These are phyloP conservation scores for Rallus limicola DNA, from an alignment of 2,113 vertebrate species.

Conservation along the genomic window DNA sequence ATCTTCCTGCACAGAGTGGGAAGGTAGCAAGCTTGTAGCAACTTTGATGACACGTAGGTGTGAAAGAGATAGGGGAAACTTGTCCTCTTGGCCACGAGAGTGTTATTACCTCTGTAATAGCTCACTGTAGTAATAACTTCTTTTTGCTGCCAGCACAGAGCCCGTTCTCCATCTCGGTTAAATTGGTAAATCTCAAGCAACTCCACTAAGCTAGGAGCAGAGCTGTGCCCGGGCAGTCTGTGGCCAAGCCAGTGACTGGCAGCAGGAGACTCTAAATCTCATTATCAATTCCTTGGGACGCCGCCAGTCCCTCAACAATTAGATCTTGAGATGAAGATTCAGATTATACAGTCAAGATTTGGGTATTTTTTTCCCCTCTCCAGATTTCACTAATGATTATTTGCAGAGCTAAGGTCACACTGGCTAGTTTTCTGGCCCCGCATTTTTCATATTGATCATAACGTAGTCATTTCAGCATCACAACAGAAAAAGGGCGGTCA, in stretches of 20 bases:
- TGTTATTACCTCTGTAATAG: neutral
- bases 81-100: neutral
- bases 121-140: neutral
- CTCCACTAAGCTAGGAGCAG: neutral
- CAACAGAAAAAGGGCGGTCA: conserved; percentile 20
- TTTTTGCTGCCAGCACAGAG: neutral
- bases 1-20: neutral
- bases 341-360: conserved; percentile 55
- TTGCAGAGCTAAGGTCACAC: conserved; percentile 51
- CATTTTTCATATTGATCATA: conserved; percentile 47
- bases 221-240: neutral
- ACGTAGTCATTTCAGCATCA: conserved; percentile 33
- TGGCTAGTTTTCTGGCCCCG: neutral
- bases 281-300: conserved; percentile 50
- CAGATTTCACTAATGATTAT: conserved; percentile 49
- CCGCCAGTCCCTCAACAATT: conserved; percentile 65
- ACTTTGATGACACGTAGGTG: neutral
- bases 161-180: neutral
- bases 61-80: neutral
- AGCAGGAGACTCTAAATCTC: conserved; percentile 46
- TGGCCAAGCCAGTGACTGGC: neutral
- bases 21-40: neutral
- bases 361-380: neutral
- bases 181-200: neutral
- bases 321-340: conserved; percentile 62